Percentiles rank a stretch among this genome's conserved stretches.
phyloP scores from a whole-genome alignment of 2,113 vertebrate genomes.

The Barbus barbus region DNA sequence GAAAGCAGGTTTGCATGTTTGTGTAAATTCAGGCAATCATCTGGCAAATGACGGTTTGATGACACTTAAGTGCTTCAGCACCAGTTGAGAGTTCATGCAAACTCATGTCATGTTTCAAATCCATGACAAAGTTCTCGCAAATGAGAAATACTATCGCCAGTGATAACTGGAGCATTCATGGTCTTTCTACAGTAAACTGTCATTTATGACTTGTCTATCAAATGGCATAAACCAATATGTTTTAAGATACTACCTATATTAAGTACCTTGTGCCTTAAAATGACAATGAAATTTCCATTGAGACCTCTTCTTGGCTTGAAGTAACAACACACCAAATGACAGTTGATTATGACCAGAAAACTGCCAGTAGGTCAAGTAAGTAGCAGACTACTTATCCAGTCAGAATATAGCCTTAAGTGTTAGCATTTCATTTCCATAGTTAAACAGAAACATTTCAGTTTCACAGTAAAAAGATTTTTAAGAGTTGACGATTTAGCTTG shows the following conservation, averaged over 20 bases:
- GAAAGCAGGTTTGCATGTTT: constrained; percentile 38
- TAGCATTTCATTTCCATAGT: neutral
- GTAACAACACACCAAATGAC: neutral
- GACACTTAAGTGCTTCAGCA: constrained; percentile 4
- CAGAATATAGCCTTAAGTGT: neutral
- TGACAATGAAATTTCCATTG: neutral
- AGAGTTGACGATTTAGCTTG: neutral
- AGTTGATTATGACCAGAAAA: neutral
- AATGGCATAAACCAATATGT: neutral
- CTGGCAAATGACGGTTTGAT: constrained; percentile 40
- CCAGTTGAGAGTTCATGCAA: constrained; percentile 16
- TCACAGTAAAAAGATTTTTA: neutral
- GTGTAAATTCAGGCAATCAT: constrained; percentile 31
- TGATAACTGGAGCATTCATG: too few relatives aligned
- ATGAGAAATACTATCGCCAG: neutral
- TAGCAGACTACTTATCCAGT: neutral
- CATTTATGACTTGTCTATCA: neutral
- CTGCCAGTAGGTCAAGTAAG: neutral
- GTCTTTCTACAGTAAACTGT: too few relatives aligned
- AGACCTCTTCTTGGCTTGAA: neutral
- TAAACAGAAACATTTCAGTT: neutral
- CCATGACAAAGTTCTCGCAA: constrained; percentile 9
- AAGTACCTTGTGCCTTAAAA: neutral
- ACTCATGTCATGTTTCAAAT: constrained; percentile 2
- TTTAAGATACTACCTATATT: neutral